These are phyloP conservation scores for Callipepla californica DNA, from an alignment of 2,113 vertebrate species.

Conservation along the genomic window DNA sequence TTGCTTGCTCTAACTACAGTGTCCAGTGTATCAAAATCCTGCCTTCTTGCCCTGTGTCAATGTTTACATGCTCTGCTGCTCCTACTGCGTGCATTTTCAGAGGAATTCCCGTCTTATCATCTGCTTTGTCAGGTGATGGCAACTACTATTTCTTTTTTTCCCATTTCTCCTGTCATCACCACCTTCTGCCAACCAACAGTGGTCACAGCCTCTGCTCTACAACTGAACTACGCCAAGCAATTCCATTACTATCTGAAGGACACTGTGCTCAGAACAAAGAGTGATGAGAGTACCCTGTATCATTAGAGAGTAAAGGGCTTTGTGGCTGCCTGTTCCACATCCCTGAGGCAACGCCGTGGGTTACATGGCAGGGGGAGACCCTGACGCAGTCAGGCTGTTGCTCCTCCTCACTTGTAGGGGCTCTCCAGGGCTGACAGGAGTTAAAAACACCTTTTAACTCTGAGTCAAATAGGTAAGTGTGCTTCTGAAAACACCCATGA, in stretches of 20 bases:
- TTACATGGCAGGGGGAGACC: not conserved
- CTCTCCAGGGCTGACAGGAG: not conserved
- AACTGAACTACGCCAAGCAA: not conserved
- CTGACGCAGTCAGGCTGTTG: not conserved
- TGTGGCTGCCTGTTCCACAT: not conserved
- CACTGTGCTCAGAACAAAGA: not conserved
- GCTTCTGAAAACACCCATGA: conserved; percentile 23
- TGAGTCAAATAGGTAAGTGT: not conserved
- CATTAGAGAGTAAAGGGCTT: not conserved
- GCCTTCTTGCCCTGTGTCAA: conserved; percentile 40
- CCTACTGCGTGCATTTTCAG: not conserved
- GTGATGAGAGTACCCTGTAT: fast-evolving
- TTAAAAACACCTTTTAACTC: conserved; percentile 19
- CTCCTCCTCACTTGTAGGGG: not conserved
- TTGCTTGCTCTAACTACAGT: not conserved
- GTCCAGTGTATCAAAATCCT: conserved; percentile 52
- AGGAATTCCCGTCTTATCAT: not conserved
- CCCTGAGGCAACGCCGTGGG: not conserved
- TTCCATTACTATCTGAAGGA: not conserved
- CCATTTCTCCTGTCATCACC: not conserved
- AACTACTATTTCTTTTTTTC: not conserved
- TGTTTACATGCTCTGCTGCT: conserved; percentile 46
- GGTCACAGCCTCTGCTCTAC: not conserved
- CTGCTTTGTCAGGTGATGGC: not conserved
- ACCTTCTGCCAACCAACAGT: not conserved